These are phyloP conservation scores for Hemiprocne comata DNA, from an alignment of 2,113 vertebrate species.

Conservation along the genomic window DNA sequence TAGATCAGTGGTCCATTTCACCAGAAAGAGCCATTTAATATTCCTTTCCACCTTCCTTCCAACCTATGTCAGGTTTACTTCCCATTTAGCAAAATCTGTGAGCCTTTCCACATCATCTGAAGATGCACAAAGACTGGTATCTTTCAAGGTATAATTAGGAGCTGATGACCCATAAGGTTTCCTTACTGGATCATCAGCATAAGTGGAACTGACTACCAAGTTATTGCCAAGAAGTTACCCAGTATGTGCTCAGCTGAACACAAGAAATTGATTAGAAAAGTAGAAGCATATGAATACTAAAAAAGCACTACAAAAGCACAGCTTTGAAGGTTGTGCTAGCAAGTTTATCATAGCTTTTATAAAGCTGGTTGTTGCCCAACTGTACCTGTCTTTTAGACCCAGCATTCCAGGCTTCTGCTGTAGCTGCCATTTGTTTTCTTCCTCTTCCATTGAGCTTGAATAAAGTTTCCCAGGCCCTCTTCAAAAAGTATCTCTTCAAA, in stretches of 20 bases:
- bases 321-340: neutral
- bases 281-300: neutral
- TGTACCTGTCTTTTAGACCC: neutral
- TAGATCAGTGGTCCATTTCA: neutral
- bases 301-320: neutral
- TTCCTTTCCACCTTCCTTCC: neutral
- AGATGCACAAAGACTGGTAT: neutral
- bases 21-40: neutral
- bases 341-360: neutral
- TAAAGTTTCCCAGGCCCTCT: neutral
- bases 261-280: neutral
- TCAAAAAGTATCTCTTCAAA: neutral
- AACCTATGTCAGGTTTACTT: neutral
- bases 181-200: neutral
- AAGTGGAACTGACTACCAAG: neutral
- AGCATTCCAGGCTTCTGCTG: neutral
- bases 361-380: neutral
- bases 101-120: neutral
- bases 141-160: neutral
- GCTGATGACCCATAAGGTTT: neutral
- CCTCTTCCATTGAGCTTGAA: neutral
- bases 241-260: neutral
- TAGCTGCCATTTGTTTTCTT: neutral
- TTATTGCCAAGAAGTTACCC: neutral
- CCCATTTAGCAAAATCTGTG: neutral